Conservation (phyloP, 2,113 vertebrate genomes). For the Poecile atricapillus region DNA sequence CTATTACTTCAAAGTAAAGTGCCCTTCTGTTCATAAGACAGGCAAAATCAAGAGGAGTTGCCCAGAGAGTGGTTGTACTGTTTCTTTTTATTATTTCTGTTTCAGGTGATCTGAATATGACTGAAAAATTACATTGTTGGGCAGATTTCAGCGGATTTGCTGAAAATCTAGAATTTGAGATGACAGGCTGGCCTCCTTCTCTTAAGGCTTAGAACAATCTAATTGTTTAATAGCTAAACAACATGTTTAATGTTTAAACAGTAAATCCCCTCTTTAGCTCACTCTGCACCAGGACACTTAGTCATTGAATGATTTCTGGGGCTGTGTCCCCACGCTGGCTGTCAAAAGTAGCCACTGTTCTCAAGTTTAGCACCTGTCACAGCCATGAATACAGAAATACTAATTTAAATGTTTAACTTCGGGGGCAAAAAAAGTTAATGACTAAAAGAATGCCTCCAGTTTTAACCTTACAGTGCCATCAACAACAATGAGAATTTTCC, state of each 20-base stretch:
- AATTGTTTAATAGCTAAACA: conserved; percentile 60
- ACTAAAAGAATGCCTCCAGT: background rate
- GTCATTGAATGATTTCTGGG: conserved; percentile 29
- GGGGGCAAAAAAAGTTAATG: conserved; percentile 1
- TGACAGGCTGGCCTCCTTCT: background rate
- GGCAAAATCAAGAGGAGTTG: background rate
- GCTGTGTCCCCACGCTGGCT: background rate
- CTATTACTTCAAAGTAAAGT: background rate
- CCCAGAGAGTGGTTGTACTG: background rate
- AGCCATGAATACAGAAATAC: conserved; percentile 39
- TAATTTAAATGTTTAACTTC: conserved; percentile 52
- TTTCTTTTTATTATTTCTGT: background rate
- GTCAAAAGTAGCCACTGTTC: conserved; percentile 46
- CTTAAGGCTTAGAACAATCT: background rate
- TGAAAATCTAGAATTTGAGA: background rate
- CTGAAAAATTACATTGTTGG: background rate
- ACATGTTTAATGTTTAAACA: conserved; percentile 57
- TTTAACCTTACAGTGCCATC: background rate
- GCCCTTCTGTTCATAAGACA: background rate
- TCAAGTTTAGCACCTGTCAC: background rate
- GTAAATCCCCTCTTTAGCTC: conserved; percentile 54
- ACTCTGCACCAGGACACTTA: background rate
- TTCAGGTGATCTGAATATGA: background rate
- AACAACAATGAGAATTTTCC: background rate
- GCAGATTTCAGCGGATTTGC: background rate